A percentile compares a stretch with the other conserved stretches of the same genome.
These are phyloP conservation scores for Pseudocheirus occidentalis DNA, from an alignment of 2,797 vertebrate species.

Conservation along the genomic window DNA sequence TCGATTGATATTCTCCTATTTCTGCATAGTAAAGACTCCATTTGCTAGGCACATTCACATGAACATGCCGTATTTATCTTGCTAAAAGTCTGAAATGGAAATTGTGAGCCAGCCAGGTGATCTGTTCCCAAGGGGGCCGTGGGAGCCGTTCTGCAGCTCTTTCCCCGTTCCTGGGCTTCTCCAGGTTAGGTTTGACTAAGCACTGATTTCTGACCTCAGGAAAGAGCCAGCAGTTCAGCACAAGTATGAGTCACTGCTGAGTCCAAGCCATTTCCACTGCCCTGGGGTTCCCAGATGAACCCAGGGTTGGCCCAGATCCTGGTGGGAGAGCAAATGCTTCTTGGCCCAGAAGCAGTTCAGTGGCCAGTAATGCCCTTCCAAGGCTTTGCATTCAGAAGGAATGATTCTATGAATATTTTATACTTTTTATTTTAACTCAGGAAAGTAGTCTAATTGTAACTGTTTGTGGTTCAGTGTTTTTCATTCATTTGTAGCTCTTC, in stretches of 20 bases:
- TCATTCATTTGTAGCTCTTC: neutral
- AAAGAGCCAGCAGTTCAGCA: conserved; percentile 2
- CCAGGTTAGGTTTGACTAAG: neutral
- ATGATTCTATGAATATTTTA: conserved; percentile 23
- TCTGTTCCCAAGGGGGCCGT: neutral
- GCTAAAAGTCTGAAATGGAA: conserved; percentile 5
- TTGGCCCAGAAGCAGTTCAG: neutral
- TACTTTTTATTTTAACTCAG: conserved; percentile 38
- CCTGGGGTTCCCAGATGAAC: conserved; percentile 32
- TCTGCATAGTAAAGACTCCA: conserved; percentile 41
- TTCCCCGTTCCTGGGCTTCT: neutral
- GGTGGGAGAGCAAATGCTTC: neutral
- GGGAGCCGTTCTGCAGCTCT: neutral
- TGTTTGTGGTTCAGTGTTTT: conserved; percentile 41
- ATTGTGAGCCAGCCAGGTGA: neutral
- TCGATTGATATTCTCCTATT: conserved; percentile 42
- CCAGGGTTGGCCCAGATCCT: conserved; percentile 27
- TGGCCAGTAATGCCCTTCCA: conserved; percentile 29
- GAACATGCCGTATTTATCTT: neutral
- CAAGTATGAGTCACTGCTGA: conserved; percentile 43
- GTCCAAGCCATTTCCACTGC: neutral
- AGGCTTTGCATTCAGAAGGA: conserved; percentile 41
- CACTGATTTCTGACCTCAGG: conserved; percentile 35
- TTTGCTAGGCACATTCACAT: neutral
- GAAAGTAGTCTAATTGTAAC: neutral